These are phyloP conservation scores for Oscheius onirici DNA, from an alignment of 2,888 invertebrate species.

Conservation along the genomic window DNA sequence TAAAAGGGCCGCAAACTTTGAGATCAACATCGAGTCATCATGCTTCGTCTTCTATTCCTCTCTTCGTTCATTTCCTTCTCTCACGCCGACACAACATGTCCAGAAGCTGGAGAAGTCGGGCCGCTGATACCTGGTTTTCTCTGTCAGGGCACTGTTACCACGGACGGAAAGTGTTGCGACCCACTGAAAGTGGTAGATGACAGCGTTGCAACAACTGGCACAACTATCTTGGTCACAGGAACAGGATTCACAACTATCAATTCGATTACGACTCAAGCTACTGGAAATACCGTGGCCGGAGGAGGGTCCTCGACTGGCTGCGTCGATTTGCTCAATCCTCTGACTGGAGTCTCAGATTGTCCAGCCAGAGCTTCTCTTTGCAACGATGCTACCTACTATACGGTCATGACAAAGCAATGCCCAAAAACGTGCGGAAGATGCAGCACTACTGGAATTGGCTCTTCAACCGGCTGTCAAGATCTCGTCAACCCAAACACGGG, in stretches of 20 bases:
- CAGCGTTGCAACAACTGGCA: neutral
- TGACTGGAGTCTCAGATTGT: conserved; percentile 6
- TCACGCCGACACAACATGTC: neutral
- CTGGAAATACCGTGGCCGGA: conserved; percentile 7
- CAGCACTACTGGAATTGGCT: neutral
- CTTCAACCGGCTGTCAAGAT: neutral
- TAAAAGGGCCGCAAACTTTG: neutral
- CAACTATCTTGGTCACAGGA: neutral
- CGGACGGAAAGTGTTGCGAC: neutral
- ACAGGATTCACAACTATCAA: neutral
- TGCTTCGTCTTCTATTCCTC: neutral
- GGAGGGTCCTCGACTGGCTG: neutral
- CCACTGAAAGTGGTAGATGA: neutral
- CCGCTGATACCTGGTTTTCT: neutral
- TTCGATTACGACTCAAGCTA: neutral
- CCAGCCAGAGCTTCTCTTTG: neutral
- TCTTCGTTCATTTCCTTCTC: neutral
- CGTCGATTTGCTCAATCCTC: neutral
- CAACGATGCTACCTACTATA: neutral
- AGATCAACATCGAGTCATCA: conserved; percentile 1
- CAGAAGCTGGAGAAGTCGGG: neutral
- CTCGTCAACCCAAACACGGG: neutral
- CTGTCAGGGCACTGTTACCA: neutral
- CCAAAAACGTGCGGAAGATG: neutral
- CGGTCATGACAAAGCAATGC: conserved; percentile 9